Evolutionary conservation across 1,140 invertebrate genomes (phyloP), one percentile per base, ranked within the genome.

Genomic region (Brachionus rubens): DNA sequence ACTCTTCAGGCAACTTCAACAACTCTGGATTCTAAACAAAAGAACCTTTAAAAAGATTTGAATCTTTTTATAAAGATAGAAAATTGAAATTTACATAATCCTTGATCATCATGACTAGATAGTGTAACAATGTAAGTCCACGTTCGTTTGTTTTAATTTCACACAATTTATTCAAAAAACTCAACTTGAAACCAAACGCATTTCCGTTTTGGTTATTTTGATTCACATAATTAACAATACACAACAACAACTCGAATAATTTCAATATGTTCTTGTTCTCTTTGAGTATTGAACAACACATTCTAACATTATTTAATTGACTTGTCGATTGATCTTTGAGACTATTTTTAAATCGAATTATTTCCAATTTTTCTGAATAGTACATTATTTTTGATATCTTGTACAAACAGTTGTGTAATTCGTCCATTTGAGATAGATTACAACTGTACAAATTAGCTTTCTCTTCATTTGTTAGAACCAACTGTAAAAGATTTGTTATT

Each of bases 141-240:
- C 68, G 46, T n/a, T 72, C 46, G 19, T 72, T 72, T 24, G 68
- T 40, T 48, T 54, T 72, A 14, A 72, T 54, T 46, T 72, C 68
- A 54, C 26, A 4, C 3, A 72, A 21, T 24, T 72, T 72, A 41
- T 54, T 50, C 26, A 72, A 72, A 54, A 48, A 50, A 36, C 26
- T 54, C n/a, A 54, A 50, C 41, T 48, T 50, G 33, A 72, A 72
- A 40, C 68, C 68, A 40, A 72, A 54, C 46, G 68, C 68, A 36
- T 48, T 50, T 48, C 68, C 68, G 46, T 72, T 72, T 54, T 72
- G 46, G 46, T 72, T 72, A 54, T 50, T 72, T 24, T 72, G 68
- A 24, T 72, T 72, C 2, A 72, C 50, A 54, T 72, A 72, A 41
- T 72, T 72, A 12, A 48, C 68, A 19, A 72, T 33, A 16, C 68